Evolutionary conservation across 92 coral and sea anemone genomes (phyloP).

Genomic region (Palythoa caribaeorum): DNA sequence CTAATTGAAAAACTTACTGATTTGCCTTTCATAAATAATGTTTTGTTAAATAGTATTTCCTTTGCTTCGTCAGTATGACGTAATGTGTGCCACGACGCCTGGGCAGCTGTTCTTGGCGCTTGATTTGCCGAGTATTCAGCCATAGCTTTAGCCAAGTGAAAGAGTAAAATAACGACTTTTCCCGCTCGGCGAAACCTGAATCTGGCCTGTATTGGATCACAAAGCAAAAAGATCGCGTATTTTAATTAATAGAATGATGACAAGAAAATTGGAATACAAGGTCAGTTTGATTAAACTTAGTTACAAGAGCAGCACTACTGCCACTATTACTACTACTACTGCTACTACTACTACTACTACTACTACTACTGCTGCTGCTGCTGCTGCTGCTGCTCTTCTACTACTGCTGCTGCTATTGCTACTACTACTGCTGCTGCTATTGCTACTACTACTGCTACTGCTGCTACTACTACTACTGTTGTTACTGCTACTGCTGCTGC

Average conservation of each 20-base stretch:
- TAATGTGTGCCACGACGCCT: slow-evolving; percentile 82
- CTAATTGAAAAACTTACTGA: slow-evolving; percentile 67
- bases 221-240: neutral
- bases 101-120: slow-evolving; percentile 87
- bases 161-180: slow-evolving; percentile 65
- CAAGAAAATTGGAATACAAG: too few species aligned
- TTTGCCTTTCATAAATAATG: slow-evolving; percentile 82
- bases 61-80: slow-evolving; percentile 83
- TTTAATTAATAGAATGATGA: too few species aligned
- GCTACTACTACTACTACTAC: neutral
- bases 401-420: too few species aligned
- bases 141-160: slow-evolving; percentile 65
- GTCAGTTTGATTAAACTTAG: too few species aligned
- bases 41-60: slow-evolving; percentile 90
- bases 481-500: neutral
- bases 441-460: neutral
- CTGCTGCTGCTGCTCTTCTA: too few species aligned
- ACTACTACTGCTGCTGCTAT: too few species aligned
- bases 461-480: neutral
- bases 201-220: slow-evolving; percentile 63
- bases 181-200: slow-evolving; percentile 73
- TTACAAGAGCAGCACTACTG: neutral
- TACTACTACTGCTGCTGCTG: neutral
- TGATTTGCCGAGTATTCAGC: slow-evolving; percentile 63
- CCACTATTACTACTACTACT: neutral